Conservation (phyloP, 2,888 invertebrate species). For the Drosophila maculinotata region DNA sequence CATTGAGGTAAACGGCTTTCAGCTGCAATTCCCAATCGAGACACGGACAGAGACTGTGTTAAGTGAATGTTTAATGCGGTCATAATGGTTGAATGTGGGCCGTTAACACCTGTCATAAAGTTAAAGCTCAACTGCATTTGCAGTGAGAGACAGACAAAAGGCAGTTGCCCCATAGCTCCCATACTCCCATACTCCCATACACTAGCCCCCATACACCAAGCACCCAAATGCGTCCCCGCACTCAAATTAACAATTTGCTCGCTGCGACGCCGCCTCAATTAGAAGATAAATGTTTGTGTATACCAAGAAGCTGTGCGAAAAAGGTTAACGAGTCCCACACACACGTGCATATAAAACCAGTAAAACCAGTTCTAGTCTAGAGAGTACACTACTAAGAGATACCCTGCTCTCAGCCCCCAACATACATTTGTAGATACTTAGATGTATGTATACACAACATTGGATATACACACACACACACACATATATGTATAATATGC, state of each 20-base stretch:
- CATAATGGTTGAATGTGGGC: constrained; percentile 58
- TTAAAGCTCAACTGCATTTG: constrained; percentile 64
- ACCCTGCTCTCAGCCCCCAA: neutral
- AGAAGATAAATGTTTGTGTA: constrained; percentile 70
- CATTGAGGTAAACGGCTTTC: constrained; percentile 35
- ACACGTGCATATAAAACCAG: constrained; percentile 45
- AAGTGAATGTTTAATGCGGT: constrained; percentile 64
- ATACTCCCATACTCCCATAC: neutral
- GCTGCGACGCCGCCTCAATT: constrained; percentile 61
- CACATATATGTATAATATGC: too few relatives aligned
- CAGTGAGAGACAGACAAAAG: constrained; percentile 25
- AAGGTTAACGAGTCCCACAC: constrained; percentile 66
- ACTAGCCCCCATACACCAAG: neutral
- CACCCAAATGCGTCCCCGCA: constrained; percentile 42
- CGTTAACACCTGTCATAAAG: constrained; percentile 74
- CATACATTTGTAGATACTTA: too few relatives aligned
- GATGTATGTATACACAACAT: too few relatives aligned
- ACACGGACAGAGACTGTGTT: constrained; percentile 24
- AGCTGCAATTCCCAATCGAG: constrained; percentile 52
- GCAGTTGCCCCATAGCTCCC: constrained; percentile 15
- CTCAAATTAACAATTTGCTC: constrained; percentile 61
- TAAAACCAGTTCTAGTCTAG: neutral
- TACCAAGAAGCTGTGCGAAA: constrained; percentile 56
- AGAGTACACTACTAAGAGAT: neutral
- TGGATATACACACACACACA: too few relatives aligned